Evolutionary conservation across 92 coral and sea anemone genomes (phyloP), one percentile per base, ranked within the genome.

Genomic region (Pocillopora grandis): DNA sequence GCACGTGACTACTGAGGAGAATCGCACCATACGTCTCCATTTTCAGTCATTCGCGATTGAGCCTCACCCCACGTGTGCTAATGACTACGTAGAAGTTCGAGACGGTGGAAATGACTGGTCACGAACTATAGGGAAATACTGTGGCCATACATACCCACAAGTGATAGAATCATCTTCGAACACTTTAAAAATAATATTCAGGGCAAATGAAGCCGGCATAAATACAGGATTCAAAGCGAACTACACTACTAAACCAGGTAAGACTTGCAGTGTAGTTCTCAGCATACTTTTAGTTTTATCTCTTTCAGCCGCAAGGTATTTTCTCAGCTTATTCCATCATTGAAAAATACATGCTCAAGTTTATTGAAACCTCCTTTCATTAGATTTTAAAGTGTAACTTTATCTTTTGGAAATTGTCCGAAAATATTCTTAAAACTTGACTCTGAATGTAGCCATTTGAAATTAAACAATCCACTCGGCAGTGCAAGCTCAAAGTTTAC

Each of bases 51-150:
- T 95, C 21, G 69, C 81, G 9, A 16, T 88, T 21, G 91, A 93
- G 71, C 58, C 63, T 12, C 86, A 93, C 63, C 77, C 81, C 2
- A 86, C 82, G 76, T 93, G 98, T 78, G 66, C 78, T 3, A 82
- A 76, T 12, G 95, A 93, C 75, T 93, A 87, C 75, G 85, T 95
- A 62, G 86, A 84, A 62, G 87, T 95, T n/a, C 87, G 42, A 68
- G 95, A 93, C 76, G 93, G 95, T 17, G 33, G n/a, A 18, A 9
- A 18, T 20, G 20, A 49, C 10, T n/a, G 48, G 18, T 86, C 79
- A 55, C 61, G 63, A 12, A 62, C 72, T 2, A 49, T 93, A n/a
- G 95, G 94, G 57, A 80, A 66, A 57, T 93, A 86, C 84, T 95
- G 98, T 89, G 98, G 98, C 0, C 80, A 82, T 21, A 65, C 81